Conservation (phyloP, 2,113 vertebrate genomes). For the Ranitomeya imitator region DNA sequence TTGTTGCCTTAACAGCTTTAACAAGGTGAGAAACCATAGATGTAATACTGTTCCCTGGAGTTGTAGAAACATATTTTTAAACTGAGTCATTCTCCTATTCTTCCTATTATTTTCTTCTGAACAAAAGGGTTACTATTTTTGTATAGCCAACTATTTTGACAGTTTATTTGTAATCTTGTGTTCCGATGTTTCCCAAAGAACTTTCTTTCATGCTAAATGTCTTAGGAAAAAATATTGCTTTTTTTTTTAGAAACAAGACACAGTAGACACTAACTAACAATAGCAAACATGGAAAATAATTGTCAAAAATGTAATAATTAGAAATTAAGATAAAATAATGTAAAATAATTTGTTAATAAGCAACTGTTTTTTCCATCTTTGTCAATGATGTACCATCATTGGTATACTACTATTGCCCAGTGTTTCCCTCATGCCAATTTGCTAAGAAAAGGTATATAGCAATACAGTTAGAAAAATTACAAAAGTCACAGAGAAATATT, state of each 20-base stretch:
- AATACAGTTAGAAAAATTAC: no score
- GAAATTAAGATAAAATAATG: neutral
- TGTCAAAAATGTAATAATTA: neutral
- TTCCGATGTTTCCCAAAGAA: neutral
- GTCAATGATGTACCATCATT: neutral
- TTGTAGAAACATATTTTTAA: slow-evolving; percentile 23
- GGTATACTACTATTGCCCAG: no score
- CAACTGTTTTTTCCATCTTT: neutral
- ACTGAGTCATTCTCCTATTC: slow-evolving; percentile 32
- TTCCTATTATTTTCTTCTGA: slow-evolving; percentile 47
- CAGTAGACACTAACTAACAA: neutral
- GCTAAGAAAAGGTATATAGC: no score
- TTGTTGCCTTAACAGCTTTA: slow-evolving; percentile 46
- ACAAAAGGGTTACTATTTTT: slow-evolving; percentile 53
- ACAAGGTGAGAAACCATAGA: slow-evolving; percentile 27
- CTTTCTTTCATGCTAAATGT: neutral
- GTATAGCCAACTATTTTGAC: slow-evolving; percentile 24
- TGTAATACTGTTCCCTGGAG: slow-evolving; percentile 38
- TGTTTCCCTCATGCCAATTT: no score
- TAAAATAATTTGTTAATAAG: neutral
- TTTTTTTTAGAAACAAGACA: neutral
- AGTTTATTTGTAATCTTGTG: slow-evolving; percentile 18
- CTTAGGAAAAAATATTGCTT: neutral
- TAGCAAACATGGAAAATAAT: neutral
- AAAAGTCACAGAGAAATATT: no score